Conservation (phyloP, 1,140 invertebrate species). For the Acromyrmex heyeri region DNA sequence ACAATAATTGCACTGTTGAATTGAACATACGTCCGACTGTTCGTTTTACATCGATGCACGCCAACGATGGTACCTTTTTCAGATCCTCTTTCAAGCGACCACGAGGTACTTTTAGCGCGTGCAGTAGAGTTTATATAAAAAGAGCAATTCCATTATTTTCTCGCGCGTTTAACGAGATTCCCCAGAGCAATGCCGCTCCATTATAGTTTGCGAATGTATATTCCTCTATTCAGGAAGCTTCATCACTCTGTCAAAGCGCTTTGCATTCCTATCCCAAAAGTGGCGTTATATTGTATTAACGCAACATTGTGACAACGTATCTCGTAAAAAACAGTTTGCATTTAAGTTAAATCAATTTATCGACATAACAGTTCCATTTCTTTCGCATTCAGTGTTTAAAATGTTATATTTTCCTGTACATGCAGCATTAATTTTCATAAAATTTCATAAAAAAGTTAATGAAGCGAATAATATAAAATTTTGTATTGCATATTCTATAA, state of each 20-base stretch:
- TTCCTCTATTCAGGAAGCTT: neutral
- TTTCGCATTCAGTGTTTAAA: neutral
- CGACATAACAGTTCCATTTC: neutral
- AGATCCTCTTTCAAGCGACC: constrained; percentile 4
- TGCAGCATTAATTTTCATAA: neutral
- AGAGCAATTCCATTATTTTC: constrained; percentile 59
- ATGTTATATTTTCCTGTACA: neutral
- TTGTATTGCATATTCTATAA: constrained; percentile 9
- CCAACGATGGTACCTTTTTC: neutral
- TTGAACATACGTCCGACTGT: neutral
- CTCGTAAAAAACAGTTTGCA: constrained; percentile 7
- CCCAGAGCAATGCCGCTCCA: constrained; percentile 23
- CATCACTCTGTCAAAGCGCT: constrained; percentile 38
- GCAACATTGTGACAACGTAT: constrained; percentile 27
- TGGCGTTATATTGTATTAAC: constrained; percentile 39
- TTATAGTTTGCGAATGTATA: constrained; percentile 42
- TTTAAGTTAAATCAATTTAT: constrained; percentile 46
- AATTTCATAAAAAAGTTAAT: neutral
- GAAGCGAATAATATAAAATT: neutral
- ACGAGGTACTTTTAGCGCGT: neutral
- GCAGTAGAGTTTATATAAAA: constrained; percentile 45
- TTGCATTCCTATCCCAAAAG: constrained; percentile 15
- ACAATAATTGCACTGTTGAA: constrained; percentile 13
- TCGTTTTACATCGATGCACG: constrained; percentile 35
- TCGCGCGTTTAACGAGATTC: constrained; percentile 55